Evolutionary conservation across 2,113 vertebrate species (phyloP).

Genomic region (Apus apus): DNA sequence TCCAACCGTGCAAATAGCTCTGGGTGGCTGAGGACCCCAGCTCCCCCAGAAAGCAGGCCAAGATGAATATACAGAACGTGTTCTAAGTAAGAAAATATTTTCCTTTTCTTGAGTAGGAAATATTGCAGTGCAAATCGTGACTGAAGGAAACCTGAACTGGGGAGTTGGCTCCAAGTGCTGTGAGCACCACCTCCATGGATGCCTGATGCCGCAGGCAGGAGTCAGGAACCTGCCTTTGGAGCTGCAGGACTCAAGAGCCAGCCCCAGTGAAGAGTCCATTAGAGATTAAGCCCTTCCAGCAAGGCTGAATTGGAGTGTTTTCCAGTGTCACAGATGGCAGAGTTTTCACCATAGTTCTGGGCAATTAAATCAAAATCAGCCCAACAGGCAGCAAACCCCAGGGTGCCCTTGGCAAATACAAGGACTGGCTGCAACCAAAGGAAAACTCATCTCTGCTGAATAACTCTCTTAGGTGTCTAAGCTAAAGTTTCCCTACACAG

Average conservation of each 20-base stretch:
- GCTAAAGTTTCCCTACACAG: neutral
- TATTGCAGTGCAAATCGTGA: neutral
- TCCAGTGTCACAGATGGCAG: neutral
- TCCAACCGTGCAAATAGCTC: neutral
- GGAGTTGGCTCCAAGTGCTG: neutral
- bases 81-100: neutral
- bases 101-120: neutral
- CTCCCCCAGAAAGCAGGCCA: neutral
- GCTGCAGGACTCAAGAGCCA: neutral
- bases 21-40: accelerated
- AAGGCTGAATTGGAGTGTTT: neutral
- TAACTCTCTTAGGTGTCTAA: neutral
- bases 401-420: neutral
- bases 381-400: neutral
- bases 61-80: accelerated
- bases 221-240: neutral
- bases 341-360: neutral
- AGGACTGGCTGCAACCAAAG: neutral
- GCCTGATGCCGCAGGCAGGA: neutral
- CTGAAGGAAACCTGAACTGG: neutral
- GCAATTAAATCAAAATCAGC: neutral
- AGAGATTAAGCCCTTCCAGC: neutral
- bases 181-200: neutral
- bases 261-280: neutral
- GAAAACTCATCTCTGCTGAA: neutral